These are phyloP conservation scores for Apamea sordens DNA, from an alignment of 2,888 invertebrate species.

Conservation along the genomic window DNA sequence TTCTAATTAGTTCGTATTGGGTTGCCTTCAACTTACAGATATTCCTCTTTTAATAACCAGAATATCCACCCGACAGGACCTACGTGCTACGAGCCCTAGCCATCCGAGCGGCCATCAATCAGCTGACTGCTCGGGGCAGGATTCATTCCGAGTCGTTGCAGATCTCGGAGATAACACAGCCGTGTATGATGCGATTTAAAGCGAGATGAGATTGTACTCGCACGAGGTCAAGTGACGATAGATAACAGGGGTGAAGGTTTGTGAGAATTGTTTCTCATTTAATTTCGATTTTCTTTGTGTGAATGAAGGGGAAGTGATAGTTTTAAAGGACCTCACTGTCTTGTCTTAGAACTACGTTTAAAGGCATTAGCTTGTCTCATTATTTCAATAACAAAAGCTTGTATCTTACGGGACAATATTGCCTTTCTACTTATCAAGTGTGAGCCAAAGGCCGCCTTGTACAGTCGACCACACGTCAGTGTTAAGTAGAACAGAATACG, in stretches of 20 bases:
- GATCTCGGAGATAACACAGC: constrained; percentile 72
- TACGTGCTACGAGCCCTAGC: constrained; percentile 62
- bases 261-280: constrained; percentile 20
- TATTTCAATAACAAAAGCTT: not conserved
- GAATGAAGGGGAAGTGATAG: not conserved
- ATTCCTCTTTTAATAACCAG: not conserved
- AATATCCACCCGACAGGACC: constrained; percentile 14
- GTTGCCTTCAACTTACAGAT: not conserved
- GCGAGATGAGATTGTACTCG: constrained; percentile 67
- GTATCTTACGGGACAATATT: not conserved
- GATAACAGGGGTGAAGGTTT: constrained; percentile 48
- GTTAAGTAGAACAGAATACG: not conserved
- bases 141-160: constrained; percentile 72
- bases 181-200: constrained; percentile 77
- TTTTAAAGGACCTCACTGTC: not conserved
- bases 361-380: not conserved
- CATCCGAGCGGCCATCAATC: constrained; percentile 73
- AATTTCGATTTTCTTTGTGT: not conserved
- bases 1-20: not conserved
- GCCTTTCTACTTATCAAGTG: not conserved
- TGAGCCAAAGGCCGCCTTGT: too few relatives aligned
- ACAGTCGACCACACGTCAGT: not conserved
- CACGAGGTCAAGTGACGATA: constrained; percentile 61
- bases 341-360: not conserved
- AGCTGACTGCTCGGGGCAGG: constrained; percentile 73